Base-by-base conservation (phyloP, 92 coral and sea anemone species). In the Siderastrea siderea region DNA sequence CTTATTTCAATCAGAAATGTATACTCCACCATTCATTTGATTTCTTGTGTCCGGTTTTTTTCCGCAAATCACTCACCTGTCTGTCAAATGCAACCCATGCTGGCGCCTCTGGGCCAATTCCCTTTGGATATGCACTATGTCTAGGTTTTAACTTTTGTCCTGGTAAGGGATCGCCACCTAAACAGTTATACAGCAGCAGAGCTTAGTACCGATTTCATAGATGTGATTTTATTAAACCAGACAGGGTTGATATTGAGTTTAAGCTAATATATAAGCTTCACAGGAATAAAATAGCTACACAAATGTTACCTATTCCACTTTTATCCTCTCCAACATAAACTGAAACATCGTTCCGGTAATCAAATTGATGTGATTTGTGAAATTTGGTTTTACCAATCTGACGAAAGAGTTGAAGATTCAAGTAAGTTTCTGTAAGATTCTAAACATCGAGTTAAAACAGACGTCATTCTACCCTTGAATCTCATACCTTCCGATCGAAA, bases 71-170 rank as follows among this genome's bases (percentile, higher is more conserved):
- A 17, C 74, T 75, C 47, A 86, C 95, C 89, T 97, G 99, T 94
- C 99, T 90, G 62, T 97, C 99, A 92, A 94, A 97, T 65, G 99
- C 99, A 52, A 97, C 98, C 99, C 99, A 97, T 46, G 99, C 96
- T 19, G 99, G 99, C 0, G 99, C 99, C 73, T 97, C 99, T 48
- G 95, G 94, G 8, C 99, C 99, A 57, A 97, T 94, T 61, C 99
- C 99, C 60, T 95, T 94, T 46, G 99, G 99, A 87, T 94, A 97
- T 69, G 88, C 84, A 86, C 99, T 97, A 75, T 94, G 96, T 66
- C 84, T 91, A 45, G 99, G 94, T 63, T 91, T 96, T 49, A 92
- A 80, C 74, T 95, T 90, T 69, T 97, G 99, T 4, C 99, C 99
- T 17, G 98, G 98, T 17, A 97, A 87, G 62, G 91, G 91, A 70